Conservation (phyloP, 2,113 vertebrate species). For the Poicephalus gulielmi region DNA sequence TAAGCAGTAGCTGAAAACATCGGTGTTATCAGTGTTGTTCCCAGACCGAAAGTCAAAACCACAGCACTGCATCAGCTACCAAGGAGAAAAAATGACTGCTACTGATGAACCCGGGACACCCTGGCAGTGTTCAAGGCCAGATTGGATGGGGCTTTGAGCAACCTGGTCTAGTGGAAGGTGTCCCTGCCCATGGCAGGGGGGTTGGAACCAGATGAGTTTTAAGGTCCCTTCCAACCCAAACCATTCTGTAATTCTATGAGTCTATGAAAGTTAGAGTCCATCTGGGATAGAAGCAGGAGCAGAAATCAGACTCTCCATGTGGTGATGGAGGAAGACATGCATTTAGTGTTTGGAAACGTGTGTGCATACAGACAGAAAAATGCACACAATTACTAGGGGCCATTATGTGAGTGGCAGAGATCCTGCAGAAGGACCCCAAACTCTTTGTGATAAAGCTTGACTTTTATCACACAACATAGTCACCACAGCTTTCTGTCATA, state of each 20-base stretch:
- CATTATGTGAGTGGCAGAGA: not conserved
- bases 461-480: not conserved
- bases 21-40: no score
- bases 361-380: not conserved
- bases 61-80: no score
- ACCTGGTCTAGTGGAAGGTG: not conserved
- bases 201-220: not conserved
- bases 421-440: not conserved
- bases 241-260: not conserved
- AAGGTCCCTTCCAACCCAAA: not conserved
- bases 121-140: not conserved
- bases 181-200: not conserved
- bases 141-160: not conserved
- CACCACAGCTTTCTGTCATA: not conserved
- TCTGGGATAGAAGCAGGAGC: not conserved
- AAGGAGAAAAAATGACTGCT: no score
- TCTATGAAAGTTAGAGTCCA: not conserved
- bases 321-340: not conserved
- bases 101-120: no score
- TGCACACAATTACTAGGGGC: not conserved
- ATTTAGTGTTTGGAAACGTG: not conserved
- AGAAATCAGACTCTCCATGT: not conserved
- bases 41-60: no score
- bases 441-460: not conserved
- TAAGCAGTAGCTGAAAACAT: no score